These are phyloP conservation scores for Anser cygnoides DNA, from an alignment of 2,113 vertebrate genomes.

Conservation along the genomic window DNA sequence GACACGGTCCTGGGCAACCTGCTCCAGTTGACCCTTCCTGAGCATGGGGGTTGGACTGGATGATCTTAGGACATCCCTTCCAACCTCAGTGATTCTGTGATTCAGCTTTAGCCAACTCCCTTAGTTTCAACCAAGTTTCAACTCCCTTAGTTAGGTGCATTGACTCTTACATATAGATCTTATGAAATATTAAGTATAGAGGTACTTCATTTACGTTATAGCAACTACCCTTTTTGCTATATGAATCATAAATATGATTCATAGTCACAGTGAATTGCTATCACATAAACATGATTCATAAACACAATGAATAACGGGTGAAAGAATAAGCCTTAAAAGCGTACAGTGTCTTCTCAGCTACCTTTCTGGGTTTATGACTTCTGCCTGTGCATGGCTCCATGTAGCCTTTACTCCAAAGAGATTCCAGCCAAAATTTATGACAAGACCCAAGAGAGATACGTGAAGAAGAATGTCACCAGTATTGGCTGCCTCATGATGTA, in stretches of 20 bases:
- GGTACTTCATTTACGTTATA: conserved; percentile 33
- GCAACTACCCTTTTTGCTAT: neutral
- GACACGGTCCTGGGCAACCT: neutral
- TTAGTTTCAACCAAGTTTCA: neutral
- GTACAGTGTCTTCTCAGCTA: neutral
- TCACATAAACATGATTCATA: neutral
- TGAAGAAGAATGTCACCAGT: neutral
- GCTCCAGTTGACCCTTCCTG: neutral
- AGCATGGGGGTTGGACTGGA: neutral
- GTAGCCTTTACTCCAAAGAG: neutral
- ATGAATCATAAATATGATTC: neutral
- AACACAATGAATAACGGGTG: neutral
- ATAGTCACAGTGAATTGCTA: neutral
- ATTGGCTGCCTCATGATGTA: too few relatives aligned
- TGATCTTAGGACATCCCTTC: neutral
- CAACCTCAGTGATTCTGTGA: neutral
- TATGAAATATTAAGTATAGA: neutral
- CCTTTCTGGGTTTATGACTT: neutral
- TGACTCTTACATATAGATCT: neutral
- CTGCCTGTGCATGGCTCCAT: neutral
- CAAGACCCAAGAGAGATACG: neutral
- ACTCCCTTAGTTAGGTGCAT: neutral
- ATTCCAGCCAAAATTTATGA: neutral
- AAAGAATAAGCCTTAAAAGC: neutral
- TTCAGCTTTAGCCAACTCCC: neutral